A percentile compares a stretch with the other conserved stretches of the same genome.
Conservation (phyloP, 2,113 vertebrate genomes). For the Petromus typicus region DNA sequence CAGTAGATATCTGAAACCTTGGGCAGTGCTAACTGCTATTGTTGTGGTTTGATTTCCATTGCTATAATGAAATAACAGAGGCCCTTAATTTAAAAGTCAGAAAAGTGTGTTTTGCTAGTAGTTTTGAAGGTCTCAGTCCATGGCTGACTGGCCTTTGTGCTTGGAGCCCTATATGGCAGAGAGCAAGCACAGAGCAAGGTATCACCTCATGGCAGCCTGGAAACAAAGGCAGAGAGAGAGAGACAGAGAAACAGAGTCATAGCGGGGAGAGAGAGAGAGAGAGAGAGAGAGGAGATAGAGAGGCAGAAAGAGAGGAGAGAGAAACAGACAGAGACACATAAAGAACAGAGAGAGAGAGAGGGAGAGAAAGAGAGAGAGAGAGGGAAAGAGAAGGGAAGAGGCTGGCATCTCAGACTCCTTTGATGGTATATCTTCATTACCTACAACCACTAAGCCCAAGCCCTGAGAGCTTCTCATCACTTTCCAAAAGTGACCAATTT, state of each 20-base stretch:
- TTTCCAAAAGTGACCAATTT: not conserved
- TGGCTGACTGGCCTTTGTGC: not conserved
- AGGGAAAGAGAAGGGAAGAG: not conserved
- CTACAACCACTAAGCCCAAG: not conserved
- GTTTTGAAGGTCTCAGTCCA: not conserved
- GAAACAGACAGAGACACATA: too few species aligned
- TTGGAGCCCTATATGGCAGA: not conserved
- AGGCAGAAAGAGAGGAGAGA: too few species aligned
- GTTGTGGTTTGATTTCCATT: not conserved
- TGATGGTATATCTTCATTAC: not conserved
- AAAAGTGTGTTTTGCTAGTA: not conserved
- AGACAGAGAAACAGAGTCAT: too few species aligned
- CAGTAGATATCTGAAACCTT: not conserved
- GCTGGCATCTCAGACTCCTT: not conserved
- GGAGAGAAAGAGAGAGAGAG: too few species aligned
- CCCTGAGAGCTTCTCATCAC: not conserved
- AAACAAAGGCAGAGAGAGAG: too few species aligned
- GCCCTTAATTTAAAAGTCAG: not conserved
- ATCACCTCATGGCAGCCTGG: not conserved
- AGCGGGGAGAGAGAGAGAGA: too few species aligned
- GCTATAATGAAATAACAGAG: not conserved
- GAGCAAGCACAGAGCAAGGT: not conserved
- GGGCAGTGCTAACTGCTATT: too few species aligned
- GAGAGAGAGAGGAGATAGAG: too few species aligned
- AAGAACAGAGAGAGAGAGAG: too few species aligned